Evolutionary conservation across 2,888 invertebrate species (phyloP).

Genomic region (Embidobia sp.): DNA sequence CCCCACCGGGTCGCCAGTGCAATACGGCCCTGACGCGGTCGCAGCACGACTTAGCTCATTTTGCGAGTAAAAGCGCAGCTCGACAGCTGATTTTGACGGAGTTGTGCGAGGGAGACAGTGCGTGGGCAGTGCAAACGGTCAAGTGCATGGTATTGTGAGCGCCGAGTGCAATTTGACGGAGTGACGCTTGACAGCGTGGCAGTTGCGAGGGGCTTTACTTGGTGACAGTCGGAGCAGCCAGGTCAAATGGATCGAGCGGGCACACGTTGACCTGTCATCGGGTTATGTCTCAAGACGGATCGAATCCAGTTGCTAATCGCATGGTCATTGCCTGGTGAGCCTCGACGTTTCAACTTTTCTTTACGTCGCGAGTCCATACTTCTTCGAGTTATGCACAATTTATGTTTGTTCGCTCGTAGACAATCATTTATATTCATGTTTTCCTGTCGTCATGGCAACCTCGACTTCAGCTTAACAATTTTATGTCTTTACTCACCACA

Average conservation of each 20-base stretch:
- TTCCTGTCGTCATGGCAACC: too few relatives aligned
- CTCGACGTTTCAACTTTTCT: conserved; percentile 23
- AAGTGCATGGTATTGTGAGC: too few relatives aligned
- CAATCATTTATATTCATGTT: too few relatives aligned
- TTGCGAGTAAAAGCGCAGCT: conserved; percentile 29
- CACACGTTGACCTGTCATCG: conserved; percentile 26
- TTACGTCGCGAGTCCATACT: too few relatives aligned
- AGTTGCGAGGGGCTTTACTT: too few relatives aligned
- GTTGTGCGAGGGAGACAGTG: conserved; percentile 17
- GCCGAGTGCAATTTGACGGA: too few relatives aligned
- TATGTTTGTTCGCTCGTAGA: too few relatives aligned
- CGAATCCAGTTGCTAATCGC: conserved; percentile 33
- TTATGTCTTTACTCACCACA: too few relatives aligned
- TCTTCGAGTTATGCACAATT: too few relatives aligned
- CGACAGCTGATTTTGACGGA: conserved; percentile 43
- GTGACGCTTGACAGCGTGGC: too few relatives aligned
- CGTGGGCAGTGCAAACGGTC: conserved; percentile 13
- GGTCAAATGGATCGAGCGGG: too few relatives aligned
- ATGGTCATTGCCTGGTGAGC: conserved; percentile 47
- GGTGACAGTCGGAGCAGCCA: conserved; percentile 15
- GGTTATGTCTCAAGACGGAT: conserved; percentile 36
- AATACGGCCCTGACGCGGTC: conserved; percentile 46
- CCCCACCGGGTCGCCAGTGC: conserved; percentile 23
- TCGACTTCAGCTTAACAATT: too few relatives aligned
- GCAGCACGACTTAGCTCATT: conserved; percentile 20